Conservation (phyloP, 2,113 vertebrate species). For the Thermophis baileyi region DNA sequence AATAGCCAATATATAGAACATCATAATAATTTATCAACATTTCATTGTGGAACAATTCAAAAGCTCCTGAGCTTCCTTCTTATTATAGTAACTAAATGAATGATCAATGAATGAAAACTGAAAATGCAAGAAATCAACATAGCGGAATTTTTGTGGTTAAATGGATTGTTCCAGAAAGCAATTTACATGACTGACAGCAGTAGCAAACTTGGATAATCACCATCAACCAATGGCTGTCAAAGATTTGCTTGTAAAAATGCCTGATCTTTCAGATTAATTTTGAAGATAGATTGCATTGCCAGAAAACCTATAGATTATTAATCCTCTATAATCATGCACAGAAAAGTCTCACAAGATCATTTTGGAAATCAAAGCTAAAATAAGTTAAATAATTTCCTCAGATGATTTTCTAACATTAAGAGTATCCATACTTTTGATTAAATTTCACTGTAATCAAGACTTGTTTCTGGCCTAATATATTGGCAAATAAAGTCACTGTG, state of each 20-base stretch:
- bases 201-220: conserved; percentile 46
- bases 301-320: background rate
- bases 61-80: background rate
- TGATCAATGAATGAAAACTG: conserved; percentile 17
- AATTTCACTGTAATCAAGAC: background rate
- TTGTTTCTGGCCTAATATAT: background rate
- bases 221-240: conserved; percentile 21
- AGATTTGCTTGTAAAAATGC: conserved; percentile 33
- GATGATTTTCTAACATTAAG: background rate
- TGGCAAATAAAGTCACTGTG: background rate
- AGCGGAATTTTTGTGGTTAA: conserved; percentile 32
- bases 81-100: conserved; percentile 13
- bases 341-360: background rate
- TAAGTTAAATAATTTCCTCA: background rate
- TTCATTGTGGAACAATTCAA: background rate
- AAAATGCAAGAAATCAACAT: background rate
- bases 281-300: conserved; percentile 7
- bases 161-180: conserved; percentile 54
- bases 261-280: conserved; percentile 37
- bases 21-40: background rate
- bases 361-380: background rate
- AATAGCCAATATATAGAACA: background rate
- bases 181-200: conserved; percentile 54
- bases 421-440: background rate
- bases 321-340: conserved; percentile 3